phyloP scores from a whole-genome alignment of 2,113 vertebrate genomes.

The Salvelinus fontinalis region DNA sequence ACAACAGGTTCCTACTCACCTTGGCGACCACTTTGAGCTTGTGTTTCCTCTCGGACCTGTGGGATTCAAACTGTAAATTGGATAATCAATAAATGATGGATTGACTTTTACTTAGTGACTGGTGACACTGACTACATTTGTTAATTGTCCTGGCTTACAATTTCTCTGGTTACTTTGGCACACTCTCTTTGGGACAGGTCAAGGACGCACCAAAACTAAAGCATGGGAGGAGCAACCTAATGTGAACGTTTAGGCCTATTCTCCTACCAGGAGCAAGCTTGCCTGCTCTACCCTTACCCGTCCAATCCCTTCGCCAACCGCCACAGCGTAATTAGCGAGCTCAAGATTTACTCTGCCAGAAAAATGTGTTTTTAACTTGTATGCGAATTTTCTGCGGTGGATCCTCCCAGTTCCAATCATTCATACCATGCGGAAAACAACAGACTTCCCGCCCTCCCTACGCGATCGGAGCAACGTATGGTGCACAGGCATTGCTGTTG shows the following conservation, averaged over 20 bases:
- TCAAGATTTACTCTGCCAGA: conserved; percentile 63
- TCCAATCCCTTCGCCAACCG: conserved; percentile 58
- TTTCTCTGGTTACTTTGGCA: neutral
- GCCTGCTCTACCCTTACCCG: conserved; percentile 22
- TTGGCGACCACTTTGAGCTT: too few relatives aligned
- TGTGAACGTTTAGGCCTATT: neutral
- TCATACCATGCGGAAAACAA: conserved; percentile 26
- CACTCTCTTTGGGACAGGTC: too few relatives aligned
- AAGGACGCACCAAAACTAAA: neutral
- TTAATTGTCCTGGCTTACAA: too few relatives aligned
- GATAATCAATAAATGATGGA: too few relatives aligned
- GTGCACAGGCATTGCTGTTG: conserved; percentile 37
- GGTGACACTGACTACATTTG: too few relatives aligned
- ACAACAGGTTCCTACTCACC: too few relatives aligned
- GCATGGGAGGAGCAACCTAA: neutral
- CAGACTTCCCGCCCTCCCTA: conserved; percentile 57
- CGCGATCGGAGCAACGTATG: conserved; percentile 58
- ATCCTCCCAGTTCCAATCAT: conserved; percentile 44
- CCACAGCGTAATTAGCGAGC: conserved; percentile 70
- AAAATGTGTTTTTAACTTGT: conserved; percentile 68
- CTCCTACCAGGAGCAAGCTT: neutral
- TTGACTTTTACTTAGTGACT: too few relatives aligned
- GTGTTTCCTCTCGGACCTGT: too few relatives aligned
- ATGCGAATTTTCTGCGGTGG: conserved; percentile 56
- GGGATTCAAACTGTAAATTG: too few relatives aligned